Evolutionary conservation across 2,113 vertebrate genomes (phyloP), one percentile per base, ranked within the genome.

Genomic region (Leptobrachium leishanense): DNA sequence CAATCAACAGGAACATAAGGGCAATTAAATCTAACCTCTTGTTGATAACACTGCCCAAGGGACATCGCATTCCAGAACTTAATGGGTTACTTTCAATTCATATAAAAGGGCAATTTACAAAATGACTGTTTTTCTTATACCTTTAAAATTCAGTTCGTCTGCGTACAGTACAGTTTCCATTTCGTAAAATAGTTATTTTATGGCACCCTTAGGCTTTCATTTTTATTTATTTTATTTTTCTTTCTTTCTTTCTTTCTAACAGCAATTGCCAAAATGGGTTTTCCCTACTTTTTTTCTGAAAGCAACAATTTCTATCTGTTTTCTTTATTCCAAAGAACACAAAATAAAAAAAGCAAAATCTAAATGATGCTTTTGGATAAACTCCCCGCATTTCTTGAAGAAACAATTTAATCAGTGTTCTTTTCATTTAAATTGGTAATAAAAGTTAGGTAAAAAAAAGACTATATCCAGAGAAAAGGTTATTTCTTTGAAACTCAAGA

Each of bases 141-240:
- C 80, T 89, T 86, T 70, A 77, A 88, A 89, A 88, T 85, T 88
- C 86, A 90, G 20, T 6, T 5, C 81, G 81, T 81, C 80, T 85
- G 74, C 83, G 68, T 9, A 20, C 80, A 68, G 53, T 12, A n/a
- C 77, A 72, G 53, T 75, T 88, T 85, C 83, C 77, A 81, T 83
- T 86, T 87, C 82, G 86, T 82, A 84, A 84, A 89, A 87, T 15
- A 79, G 83, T 76, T 82, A 86, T 88, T 86, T 90, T 89, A 91
- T 86, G 86, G 81, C 5, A 81, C 88, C 85, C 82, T 68, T 85
- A 82, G 85, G 87, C 87, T 81, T 85, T 54, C 84, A 84, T 88
- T 89, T 78, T 59, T 69, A 9, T 65, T 65, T 65, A 31, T 31
- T 31, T 31, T 31, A 31, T 31, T 31, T 31, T 31, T 31, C 20